These are phyloP conservation scores for Ophion obscuratus DNA, from an alignment of 2,888 invertebrate genomes.

Conservation along the genomic window DNA sequence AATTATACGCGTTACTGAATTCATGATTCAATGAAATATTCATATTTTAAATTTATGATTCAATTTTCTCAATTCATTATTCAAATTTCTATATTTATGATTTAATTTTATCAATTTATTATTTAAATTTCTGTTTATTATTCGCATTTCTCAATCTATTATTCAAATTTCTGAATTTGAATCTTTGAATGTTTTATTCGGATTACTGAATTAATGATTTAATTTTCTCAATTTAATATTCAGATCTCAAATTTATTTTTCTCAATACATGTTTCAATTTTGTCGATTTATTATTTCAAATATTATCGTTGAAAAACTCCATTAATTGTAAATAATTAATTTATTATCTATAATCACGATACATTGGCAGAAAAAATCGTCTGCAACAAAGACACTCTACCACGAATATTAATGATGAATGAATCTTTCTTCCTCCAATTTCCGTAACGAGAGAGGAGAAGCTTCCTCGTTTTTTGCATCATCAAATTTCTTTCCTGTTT, in stretches of 20 bases:
- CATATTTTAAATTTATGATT: neutral
- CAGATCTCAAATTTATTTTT: neutral
- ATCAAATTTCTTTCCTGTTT: too few species aligned
- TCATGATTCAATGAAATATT: neutral
- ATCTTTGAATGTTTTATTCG: neutral
- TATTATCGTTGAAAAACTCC: neutral
- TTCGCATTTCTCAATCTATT: neutral
- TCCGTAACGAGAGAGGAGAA: too few species aligned
- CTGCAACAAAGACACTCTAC: neutral
- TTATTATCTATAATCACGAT: neutral
- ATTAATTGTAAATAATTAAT: neutral
- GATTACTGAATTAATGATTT: neutral
- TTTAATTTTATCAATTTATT: neutral
- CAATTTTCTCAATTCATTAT: neutral
- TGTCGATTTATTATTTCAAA: neutral
- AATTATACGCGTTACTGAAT: neutral
- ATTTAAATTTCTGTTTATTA: neutral
- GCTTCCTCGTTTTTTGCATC: too few species aligned
- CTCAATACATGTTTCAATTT: neutral
- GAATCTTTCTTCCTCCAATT: too few species aligned
- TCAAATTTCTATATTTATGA: neutral
- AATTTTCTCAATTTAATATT: neutral
- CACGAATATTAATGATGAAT: neutral
- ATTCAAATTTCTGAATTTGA: neutral
- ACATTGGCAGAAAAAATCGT: neutral